Base-by-base conservation (phyloP, 1,140 invertebrate genomes). In the Hesperophylax magnus region DNA sequence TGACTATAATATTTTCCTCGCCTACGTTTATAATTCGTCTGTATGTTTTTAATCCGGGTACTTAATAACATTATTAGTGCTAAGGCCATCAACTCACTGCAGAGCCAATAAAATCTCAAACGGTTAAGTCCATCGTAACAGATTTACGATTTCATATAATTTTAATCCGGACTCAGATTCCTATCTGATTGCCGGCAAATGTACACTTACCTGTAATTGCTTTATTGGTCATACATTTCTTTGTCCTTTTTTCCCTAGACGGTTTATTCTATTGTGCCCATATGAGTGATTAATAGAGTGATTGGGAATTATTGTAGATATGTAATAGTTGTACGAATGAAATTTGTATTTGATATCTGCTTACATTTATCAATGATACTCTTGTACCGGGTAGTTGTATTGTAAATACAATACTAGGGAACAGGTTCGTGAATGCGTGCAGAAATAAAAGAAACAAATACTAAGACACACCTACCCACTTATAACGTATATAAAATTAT, bases 351-450 rank as follows among this genome's bases (percentile, higher is more conserved):
- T 72, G 11, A 27, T 53, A 72, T 72, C 47, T 72, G 3, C 18
- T 52, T 53, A 53, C 34, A 53, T 72, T 72, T 72, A 72, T 72
- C 47, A 72, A 72, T 72, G 69, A 24, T 61, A 24, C 39, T 11
- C 58, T 56, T 17, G 58, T 61, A 47, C 39, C 58, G 8, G 20
- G 5, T 61, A 8, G 56, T 60, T 60, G 3, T 60, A 60, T 3
- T n/a, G 69, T 72, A 53, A 22, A 47, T 20, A 22, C 47, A 53
- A 72, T n/a, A 53, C 18, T 20, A 22, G 22, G 69, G 53, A 72
- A 72, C 69, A 52, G 69, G 69, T 72, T 72, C 52, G 6, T 0
- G 47, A 72, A 72, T 72, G 69, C 22, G 18, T 15, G 52, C 24
- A 53, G 69, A 53, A 67, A 72, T 72, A 20, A 47, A 72, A 72